Percentiles rank a stretch among this genome's conserved stretches.
Conservation (phyloP, 2,113 vertebrate species). For the Oxyruncus cristatus region DNA sequence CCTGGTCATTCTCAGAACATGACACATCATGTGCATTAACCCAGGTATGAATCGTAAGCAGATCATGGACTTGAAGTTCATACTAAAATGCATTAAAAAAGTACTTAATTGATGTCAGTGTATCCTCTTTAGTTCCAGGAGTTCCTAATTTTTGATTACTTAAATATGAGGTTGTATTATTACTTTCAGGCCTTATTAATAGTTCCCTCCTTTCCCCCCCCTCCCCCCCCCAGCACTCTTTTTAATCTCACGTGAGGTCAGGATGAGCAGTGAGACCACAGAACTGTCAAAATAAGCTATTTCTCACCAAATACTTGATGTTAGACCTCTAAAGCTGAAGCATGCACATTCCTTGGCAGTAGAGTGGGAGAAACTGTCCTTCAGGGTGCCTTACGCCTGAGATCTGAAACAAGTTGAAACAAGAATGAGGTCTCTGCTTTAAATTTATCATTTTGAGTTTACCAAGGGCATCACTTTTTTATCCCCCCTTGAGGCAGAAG, state of each 20-base stretch:
- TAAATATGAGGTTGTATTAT: neutral
- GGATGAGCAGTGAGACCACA: neutral
- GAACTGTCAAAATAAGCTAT: neutral
- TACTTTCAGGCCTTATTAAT: neutral
- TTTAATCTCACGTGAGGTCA: neutral
- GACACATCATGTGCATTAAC: neutral
- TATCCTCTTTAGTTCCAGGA: neutral
- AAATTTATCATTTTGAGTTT: neutral
- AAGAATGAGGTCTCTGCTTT: neutral
- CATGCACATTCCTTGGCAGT: neutral
- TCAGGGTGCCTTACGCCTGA: neutral
- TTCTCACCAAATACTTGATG: neutral
- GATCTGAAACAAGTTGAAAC: neutral
- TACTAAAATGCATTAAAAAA: neutral
- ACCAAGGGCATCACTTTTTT: neutral
- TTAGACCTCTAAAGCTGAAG: neutral
- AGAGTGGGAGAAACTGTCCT: neutral
- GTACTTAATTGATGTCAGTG: neutral
- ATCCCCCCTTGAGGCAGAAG: rapidly evolving
- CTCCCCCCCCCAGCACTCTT: rapidly evolving
- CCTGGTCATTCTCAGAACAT: neutral
- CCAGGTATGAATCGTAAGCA: neutral
- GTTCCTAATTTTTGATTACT: neutral
- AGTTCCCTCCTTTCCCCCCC: rapidly evolving
- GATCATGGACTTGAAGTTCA: neutral